Conservation (phyloP, 2,113 vertebrate species). For the Maccullochella peelii region DNA sequence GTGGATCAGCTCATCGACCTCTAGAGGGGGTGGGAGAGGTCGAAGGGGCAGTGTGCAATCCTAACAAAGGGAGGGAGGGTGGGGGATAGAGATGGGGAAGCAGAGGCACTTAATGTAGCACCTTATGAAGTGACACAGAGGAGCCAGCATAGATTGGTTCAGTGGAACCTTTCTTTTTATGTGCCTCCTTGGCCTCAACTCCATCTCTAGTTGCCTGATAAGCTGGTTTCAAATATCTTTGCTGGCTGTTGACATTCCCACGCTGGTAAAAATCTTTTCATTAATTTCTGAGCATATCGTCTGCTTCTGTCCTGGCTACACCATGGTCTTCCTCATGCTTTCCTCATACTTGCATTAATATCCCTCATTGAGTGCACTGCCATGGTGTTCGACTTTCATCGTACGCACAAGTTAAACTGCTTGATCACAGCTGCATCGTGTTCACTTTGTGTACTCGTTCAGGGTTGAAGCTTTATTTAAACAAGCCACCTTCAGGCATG, state of each 20-base stretch:
- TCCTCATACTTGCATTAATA: slow-evolving; percentile 60
- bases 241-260: slow-evolving; percentile 64
- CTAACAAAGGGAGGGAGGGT: slow-evolving; percentile 57
- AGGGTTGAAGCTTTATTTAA: slow-evolving; percentile 53
- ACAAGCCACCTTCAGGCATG: slow-evolving; percentile 30
- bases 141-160: slow-evolving; percentile 51
- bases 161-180: slow-evolving; percentile 44
- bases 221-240: slow-evolving; percentile 71
- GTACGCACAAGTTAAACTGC: slow-evolving; percentile 32
- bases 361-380: slow-evolving; percentile 54
- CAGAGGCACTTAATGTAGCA: slow-evolving; percentile 74
- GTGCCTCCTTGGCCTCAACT: slow-evolving; percentile 70
- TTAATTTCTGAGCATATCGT: slow-evolving; percentile 67
- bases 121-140: slow-evolving; percentile 64
- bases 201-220: slow-evolving; percentile 74
- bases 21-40: slow-evolving; percentile 88
- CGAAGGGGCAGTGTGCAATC: slow-evolving; percentile 78
- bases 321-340: slow-evolving; percentile 62
- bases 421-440: slow-evolving; percentile 50
- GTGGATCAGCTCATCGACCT: slow-evolving; percentile 99
- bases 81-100: slow-evolving; percentile 51
- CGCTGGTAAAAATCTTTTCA: slow-evolving; percentile 48
- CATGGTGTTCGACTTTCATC: slow-evolving; percentile 38
- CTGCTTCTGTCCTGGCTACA: slow-evolving; percentile 62
- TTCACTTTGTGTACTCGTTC: slow-evolving; percentile 47